These are phyloP conservation scores for Formicarius rufipectus DNA, from an alignment of 2,113 vertebrate genomes.

Conservation along the genomic window DNA sequence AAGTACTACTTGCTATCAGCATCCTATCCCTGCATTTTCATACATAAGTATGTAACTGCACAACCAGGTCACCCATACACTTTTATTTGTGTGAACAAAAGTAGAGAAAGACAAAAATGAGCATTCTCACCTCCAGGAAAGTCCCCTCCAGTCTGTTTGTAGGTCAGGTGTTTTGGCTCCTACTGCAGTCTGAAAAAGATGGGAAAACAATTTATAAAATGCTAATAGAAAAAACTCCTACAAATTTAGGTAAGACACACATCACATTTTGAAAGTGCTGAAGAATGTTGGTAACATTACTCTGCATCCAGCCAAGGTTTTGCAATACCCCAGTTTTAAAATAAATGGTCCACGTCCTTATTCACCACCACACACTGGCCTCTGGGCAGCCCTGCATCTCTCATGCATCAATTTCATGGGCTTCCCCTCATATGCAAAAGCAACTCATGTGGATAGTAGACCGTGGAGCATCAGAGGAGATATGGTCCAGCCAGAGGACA, in stretches of 20 bases:
- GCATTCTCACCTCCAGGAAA: constrained; percentile 88
- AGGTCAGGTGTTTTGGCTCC: constrained; percentile 77
- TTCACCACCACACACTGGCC: background rate
- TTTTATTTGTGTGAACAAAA: background rate
- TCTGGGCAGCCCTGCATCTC: background rate
- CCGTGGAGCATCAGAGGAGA: background rate
- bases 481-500: background rate
- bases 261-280: background rate
- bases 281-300: background rate
- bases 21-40: background rate
- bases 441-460: background rate
- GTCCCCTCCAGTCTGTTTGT: constrained; percentile 78
- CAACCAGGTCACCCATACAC: background rate
- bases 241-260: background rate
- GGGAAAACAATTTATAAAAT: background rate
- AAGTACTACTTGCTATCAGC: background rate
- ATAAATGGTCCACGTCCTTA: background rate
- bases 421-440: background rate
- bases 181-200: constrained; percentile 75
- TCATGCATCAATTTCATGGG: rapidly evolving
- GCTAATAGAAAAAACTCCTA: background rate
- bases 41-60: background rate
- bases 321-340: background rate
- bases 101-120: background rate
- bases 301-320: background rate